These are phyloP conservation scores for Clarias macrocephalus DNA, from an alignment of 2,113 vertebrate species.

Conservation along the genomic window DNA sequence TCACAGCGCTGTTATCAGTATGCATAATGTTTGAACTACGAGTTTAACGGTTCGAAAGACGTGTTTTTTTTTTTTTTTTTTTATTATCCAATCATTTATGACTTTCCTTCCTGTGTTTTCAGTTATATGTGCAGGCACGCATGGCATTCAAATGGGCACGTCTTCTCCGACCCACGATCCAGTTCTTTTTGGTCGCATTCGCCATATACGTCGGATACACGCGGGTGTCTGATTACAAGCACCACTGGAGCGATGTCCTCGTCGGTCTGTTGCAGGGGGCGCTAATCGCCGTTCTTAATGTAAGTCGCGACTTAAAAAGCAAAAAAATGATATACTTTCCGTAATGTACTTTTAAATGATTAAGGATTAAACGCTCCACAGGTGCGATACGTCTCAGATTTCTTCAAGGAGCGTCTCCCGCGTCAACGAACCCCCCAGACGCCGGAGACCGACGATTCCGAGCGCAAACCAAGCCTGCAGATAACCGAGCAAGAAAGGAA, in stretches of 20 bases:
- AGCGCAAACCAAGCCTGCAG: conserved; percentile 79
- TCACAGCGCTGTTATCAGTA: background rate
- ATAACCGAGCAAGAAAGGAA: conserved; percentile 70
- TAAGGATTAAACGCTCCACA: conserved; percentile 44
- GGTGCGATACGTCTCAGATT: conserved; percentile 88
- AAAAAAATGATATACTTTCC: background rate
- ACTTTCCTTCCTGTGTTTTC: background rate
- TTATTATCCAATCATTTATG: conserved; percentile 63
- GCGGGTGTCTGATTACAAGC: conserved; percentile 88
- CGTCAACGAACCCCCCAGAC: conserved; percentile 11
- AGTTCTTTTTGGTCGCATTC: conserved; percentile 90
- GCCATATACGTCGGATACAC: conserved; percentile 91
- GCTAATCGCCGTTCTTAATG: conserved; percentile 83
- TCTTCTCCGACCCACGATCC: conserved; percentile 86
- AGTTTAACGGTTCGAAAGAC: background rate
- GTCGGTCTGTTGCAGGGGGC: conserved; percentile 89
- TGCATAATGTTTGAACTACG: background rate
- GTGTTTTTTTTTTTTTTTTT: background rate
- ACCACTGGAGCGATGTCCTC: conserved; percentile 92
- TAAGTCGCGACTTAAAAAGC: conserved; percentile 66
- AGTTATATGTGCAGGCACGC: conserved; percentile 89
- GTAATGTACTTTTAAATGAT: background rate
- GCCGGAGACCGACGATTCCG: conserved; percentile 65
- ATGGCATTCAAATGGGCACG: conserved; percentile 87
- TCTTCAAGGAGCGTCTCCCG: conserved; percentile 83